Conservation (phyloP, 1,140 invertebrate genomes). For the Yoshiicerus persimilis region DNA sequence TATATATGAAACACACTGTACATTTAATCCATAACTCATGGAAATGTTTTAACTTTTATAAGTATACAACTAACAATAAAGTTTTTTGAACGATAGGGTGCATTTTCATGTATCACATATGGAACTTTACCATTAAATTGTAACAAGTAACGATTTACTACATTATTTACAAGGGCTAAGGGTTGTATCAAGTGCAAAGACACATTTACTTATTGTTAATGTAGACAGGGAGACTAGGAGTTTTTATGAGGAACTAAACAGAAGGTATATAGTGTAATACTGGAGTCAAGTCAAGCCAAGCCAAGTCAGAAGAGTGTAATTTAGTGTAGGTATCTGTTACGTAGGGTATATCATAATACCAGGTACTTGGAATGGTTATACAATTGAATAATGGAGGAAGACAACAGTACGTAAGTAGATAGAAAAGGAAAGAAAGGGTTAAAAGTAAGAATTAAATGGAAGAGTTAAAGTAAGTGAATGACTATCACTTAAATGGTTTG, state of each 20-base stretch:
- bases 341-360: no score
- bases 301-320: neutral
- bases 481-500: neutral
- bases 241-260: neutral
- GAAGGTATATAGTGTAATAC: neutral
- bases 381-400: neutral
- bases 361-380: no score
- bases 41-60: neutral
- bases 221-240: neutral
- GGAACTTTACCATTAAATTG: neutral
- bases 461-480: neutral
- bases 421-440: neutral
- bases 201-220: neutral
- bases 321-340: neutral
- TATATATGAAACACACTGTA: neutral
- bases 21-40: neutral
- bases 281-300: no score
- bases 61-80: neutral
- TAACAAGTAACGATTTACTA: neutral
- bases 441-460: neutral
- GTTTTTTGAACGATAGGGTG: neutral
- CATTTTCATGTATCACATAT: neutral
- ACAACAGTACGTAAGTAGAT: neutral
- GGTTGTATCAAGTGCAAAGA: neutral
- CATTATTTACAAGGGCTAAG: neutral